Evolutionary conservation across 2,888 invertebrate genomes (phyloP), one percentile per base, ranked within the genome.

Genomic region (Dryocosmus kuriphilus): DNA sequence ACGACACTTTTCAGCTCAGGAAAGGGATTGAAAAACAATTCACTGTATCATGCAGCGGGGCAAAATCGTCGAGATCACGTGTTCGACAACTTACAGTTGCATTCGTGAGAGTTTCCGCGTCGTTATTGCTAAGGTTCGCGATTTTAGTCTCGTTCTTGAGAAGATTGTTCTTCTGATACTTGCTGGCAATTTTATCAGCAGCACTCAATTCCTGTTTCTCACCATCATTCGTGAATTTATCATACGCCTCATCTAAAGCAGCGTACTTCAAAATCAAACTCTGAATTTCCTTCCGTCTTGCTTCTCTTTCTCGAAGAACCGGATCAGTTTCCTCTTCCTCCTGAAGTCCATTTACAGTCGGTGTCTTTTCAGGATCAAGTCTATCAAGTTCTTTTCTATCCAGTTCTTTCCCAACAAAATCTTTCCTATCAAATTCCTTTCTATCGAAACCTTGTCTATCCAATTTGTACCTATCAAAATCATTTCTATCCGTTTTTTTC

Each of bases 211-310:
- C 77, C 75, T 79, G 61, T 82, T 91, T 92, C 46, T 91, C 92
- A 62, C 92, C 92, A 32, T 88, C 90, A 51, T 92, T 92, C 9
- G 90, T 92, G 67, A 92, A 91, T 32, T 94, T 92, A 27, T 93
- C 94, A 90, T 95, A 95, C 78, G 94, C 94, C 87, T 96, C 96
- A 86, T 96, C 96, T 83, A 96, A 92, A 65, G 96, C 96, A 41
- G 96, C 95, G 90, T 97, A 97, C 90, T 97, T 97, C 93, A 95
- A 94, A 80, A 97, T 96, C 79, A 97, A 92, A 86, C 95, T 95
- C 90, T 96, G 96, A 79, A 96, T 96, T 89, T 97, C 97, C 88
- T 97, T 97, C 55, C 97, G 94, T 86, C 95, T 95, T 14, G 95
- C 95, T 90, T 96, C 96, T 63, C 97, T 93, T 84, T 97, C 97